A percentile compares a stretch with the other conserved stretches of the same genome.
Conservation (phyloP, 2,113 vertebrate genomes). For the Theristicus caerulescens region DNA sequence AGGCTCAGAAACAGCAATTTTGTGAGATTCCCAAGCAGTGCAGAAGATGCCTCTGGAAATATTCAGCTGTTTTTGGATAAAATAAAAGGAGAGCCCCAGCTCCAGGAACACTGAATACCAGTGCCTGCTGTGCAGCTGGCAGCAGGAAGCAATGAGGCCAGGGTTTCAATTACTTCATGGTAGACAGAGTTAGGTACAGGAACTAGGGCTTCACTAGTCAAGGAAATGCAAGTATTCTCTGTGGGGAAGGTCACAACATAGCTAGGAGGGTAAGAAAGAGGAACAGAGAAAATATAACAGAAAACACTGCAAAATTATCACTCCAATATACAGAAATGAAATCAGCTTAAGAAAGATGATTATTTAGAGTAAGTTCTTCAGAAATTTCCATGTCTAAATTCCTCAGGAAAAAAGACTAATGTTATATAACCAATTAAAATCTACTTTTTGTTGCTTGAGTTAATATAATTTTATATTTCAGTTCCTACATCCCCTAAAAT, state of each 20-base stretch:
- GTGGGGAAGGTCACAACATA: background rate
- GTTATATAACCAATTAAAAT: background rate
- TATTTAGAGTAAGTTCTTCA: background rate
- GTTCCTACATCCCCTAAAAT: background rate
- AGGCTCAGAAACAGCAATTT: background rate
- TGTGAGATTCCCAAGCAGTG: background rate
- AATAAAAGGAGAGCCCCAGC: background rate
- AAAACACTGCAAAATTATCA: background rate
- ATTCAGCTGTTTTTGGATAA: background rate
- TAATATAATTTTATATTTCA: background rate
- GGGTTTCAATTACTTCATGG: background rate
- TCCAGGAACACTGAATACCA: background rate
- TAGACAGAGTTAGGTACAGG: background rate
- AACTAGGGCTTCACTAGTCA: background rate
- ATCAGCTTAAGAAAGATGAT: background rate
- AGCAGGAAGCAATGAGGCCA: conserved; percentile 2
- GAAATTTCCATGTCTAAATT: background rate
- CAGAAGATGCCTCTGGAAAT: background rate
- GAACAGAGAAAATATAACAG: background rate
- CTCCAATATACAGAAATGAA: background rate
- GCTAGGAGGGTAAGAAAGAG: background rate
- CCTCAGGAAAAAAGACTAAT: background rate
- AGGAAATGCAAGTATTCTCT: background rate
- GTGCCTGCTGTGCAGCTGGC: background rate
- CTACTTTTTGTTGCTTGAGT: background rate